Evolutionary conservation across 2,888 invertebrate species (phyloP), one percentile per base, ranked within the genome.

Genomic region (Diabrotica balteata): DNA sequence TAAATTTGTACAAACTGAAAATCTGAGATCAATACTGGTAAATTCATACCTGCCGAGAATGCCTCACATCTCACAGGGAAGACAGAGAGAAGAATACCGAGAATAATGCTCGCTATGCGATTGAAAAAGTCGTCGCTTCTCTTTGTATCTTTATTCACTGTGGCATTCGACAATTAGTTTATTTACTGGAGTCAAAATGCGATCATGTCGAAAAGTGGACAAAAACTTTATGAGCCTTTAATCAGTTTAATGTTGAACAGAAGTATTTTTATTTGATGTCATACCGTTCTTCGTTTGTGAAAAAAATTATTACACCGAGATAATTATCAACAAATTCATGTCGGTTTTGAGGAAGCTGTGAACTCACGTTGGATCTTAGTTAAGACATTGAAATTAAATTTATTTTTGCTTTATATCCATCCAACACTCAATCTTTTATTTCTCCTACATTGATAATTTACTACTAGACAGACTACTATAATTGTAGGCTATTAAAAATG

Each of bases 141-240:
- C 77, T 74, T 73, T 75, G 78, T 76, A 75, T 77, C 79, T 79
- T 79, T 76, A 79, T 79, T 78, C 76, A 75, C 78, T 72, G 72
- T 70, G 75, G 78, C 73, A 79, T 79, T 75, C 74, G 74, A 74
- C 79, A 80, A 80, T 79, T 80, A 79, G 78, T 76, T 78, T 78
- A 79, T 79, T 80, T 78, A 76, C 77, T 76, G 71, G 69, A 72
- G 55, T 73, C 58, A 64, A 68, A 69, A 65, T 66, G 69, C 63
- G 63, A 49, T 61, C 53, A 63, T 67, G 67, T 72, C 69, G 59
- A 69, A 71, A 68, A 73, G 60, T 47, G 45, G 62, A 66, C 69
- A 72, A 72, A 71, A 72, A 72, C 67, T 63, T 68, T 66, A 72
- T 68, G 71, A 66, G 69, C 58, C 69, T 70, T 72, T 72, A 72